A percentile compares a stretch with the other conserved stretches of the same genome.
phyloP scores from a whole-genome alignment of 1,140 invertebrate species.

The Brachionus koreanus region DNA sequence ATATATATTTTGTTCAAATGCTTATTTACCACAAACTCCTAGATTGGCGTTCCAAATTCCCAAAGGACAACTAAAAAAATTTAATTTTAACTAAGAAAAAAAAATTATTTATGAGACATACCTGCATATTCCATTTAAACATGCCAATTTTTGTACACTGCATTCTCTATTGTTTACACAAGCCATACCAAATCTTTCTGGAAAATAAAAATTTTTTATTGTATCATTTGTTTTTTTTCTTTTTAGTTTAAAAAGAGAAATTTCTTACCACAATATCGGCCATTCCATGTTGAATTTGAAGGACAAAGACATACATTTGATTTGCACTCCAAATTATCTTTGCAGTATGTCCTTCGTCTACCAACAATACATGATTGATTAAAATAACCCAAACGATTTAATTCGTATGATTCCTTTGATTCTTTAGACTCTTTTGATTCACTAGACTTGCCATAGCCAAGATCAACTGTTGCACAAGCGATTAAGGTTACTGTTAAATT shows the following conservation, averaged over 20 bases:
- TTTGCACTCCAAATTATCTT: not conserved
- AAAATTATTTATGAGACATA: no score
- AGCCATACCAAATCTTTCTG: not conserved
- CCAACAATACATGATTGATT: no score
- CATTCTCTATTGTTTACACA: not conserved
- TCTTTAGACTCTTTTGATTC: not conserved
- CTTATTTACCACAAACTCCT: no score
- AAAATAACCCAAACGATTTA: not conserved
- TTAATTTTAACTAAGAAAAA: no score
- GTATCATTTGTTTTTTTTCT: no score
- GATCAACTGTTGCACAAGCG: no score
- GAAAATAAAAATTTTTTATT: no score
- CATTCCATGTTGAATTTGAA: no score
- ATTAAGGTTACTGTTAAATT: not conserved
- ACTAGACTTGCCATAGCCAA: no score
- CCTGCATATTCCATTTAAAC: not conserved
- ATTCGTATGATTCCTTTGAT: not conserved
- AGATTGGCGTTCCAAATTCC: no score
- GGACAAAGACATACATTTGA: not conserved
- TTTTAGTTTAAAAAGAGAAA: not conserved
- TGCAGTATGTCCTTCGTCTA: not conserved
- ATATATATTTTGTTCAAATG: not conserved
- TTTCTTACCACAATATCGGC: not conserved
- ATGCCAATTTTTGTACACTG: not conserved
- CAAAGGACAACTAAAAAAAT: no score